Base-by-base conservation (phyloP, 2,797 vertebrate species). In the Melanotaenia maccullochi region DNA sequence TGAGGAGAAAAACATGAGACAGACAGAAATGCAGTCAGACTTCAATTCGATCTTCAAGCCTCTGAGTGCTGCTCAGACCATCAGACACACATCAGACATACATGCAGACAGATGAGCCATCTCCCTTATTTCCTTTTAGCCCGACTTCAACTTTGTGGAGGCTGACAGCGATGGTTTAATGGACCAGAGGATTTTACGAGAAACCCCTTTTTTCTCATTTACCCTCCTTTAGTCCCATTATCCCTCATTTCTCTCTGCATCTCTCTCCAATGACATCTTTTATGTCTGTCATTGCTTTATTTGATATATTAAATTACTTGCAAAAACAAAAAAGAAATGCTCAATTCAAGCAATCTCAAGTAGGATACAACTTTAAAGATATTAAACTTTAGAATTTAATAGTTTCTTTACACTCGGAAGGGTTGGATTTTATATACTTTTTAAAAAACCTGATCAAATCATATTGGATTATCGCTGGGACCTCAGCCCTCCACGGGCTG, bases 1-100 rank as follows among this genome's bases (percentile, higher is more conserved):
- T 54, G 51, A 54, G 51, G 49, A 12, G 18, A 54, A 67, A 65
- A 20, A 12, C 1, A 61, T 32, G 4, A 47, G 28, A 62, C 14
- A 30, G 47, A 56, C 25, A 60, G 66, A 56, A 75, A 85, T 81
- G 81, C 77, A 89, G 60, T 85, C 78, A 73, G 52, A 30, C 52
- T 56, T 12, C 5, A 5, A 40, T 56, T 52, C n/a, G 35, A 16
- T 25, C 28, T 90, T 86, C 67, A 82, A 76, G 66, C 78, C 79
- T 73, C 25, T 47, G 24, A 85, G 76, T 85, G 83, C 81, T 81
- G 77, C 68, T 59, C 65, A 75, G 71, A 75, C 85, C 84, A 78
- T 78, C 69, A 55, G 28, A 35, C 62, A 56, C 65, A 71, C 60
- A 66, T 7, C 62, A 56, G 61, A 71, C 60, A 66, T 33, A 66